These are phyloP conservation scores for Rhinatrema bivittatum DNA, from an alignment of 2,797 vertebrate species.

Conservation along the genomic window DNA sequence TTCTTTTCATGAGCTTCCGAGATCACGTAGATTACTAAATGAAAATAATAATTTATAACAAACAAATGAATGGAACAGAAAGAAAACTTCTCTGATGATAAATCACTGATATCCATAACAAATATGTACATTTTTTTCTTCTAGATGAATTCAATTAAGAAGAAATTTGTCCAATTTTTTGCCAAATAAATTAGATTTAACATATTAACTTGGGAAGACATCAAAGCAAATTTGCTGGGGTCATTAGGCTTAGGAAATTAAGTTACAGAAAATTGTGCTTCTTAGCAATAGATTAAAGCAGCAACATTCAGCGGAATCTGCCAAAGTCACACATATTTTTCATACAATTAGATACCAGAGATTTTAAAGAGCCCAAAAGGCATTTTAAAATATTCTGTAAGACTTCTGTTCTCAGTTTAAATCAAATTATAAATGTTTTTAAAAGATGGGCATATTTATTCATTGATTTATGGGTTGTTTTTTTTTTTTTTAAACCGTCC, in stretches of 20 bases:
- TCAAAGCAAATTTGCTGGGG: constrained; percentile 61
- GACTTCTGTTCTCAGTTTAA: no score
- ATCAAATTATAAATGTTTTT: no score
- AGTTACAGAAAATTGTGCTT: constrained; percentile 60
- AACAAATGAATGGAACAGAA: constrained; percentile 28
- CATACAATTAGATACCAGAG: constrained; percentile 35
- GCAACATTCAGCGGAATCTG: constrained; percentile 49
- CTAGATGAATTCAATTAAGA: constrained; percentile 53
- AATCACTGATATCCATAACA: constrained; percentile 44
- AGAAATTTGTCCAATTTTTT: constrained; percentile 49
- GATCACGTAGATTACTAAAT: no score
- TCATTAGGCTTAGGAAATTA: constrained; percentile 69
- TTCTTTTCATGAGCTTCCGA: no score
- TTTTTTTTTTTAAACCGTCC: no score
- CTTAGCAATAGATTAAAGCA: constrained; percentile 57
- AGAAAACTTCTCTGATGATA: constrained; percentile 34
- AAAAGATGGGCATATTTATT: no score
- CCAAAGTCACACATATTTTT: constrained; percentile 48
- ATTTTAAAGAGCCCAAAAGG: constrained; percentile 13
- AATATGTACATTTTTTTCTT: constrained; percentile 41
- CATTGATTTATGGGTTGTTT: no score
- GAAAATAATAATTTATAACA: constrained; percentile 4
- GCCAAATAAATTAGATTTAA: constrained; percentile 59
- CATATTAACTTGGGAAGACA: constrained; percentile 60
- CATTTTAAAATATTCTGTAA: constrained; percentile 7